Evolutionary conservation across 2,113 vertebrate genomes (phyloP).

Genomic region (Sinocyclocheilus grahami): DNA sequence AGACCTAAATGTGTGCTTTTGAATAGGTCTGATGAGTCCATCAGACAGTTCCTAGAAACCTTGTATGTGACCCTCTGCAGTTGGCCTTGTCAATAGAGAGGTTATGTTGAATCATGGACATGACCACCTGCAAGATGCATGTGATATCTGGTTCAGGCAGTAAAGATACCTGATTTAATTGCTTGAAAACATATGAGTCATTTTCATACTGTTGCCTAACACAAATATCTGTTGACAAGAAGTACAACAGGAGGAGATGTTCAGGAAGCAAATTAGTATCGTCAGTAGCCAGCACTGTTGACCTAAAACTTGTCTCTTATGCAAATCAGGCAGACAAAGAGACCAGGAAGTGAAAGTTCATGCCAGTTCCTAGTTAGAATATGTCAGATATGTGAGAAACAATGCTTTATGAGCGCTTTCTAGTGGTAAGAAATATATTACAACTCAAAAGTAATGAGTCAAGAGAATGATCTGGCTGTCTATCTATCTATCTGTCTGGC

Average conservation of each 20-base stretch:
- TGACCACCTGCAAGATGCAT: not conserved
- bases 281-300: not conserved
- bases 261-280: not conserved
- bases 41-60: not conserved
- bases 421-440: slow-evolving; percentile 38
- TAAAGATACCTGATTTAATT: slow-evolving; percentile 13
- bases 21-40: not conserved
- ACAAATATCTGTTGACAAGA: not conserved
- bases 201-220: not conserved
- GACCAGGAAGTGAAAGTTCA: slow-evolving; percentile 34
- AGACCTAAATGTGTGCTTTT: not conserved
- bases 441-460: not conserved
- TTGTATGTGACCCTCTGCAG: not conserved
- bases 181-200: slow-evolving; percentile 6
- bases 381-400: not conserved
- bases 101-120: not conserved
- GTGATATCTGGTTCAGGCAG: slow-evolving; percentile 11
- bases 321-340: slow-evolving; percentile 35
- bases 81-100: not conserved
- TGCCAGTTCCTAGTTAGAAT: not conserved
- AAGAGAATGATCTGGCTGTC: no score
- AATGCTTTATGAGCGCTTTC: slow-evolving; percentile 36
- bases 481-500: not conserved
- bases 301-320: slow-evolving; percentile 2
- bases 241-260: not conserved